Evolutionary conservation across 2,113 vertebrate species (phyloP).

Genomic region (Physeter macrocephalus): DNA sequence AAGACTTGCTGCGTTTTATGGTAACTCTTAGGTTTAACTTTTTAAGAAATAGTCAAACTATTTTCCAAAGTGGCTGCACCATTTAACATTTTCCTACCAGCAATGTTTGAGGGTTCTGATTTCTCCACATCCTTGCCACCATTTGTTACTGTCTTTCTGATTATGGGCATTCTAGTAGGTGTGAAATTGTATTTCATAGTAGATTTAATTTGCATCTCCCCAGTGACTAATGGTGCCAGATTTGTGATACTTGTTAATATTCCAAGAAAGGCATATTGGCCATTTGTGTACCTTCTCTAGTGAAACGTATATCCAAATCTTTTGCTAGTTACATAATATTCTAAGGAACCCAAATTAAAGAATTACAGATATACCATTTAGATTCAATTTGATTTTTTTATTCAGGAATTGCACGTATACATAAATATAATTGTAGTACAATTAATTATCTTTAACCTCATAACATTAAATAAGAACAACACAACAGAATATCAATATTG

Average conservation of each 20-base stretch:
- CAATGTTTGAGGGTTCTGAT: not conserved
- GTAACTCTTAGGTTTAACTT: not conserved
- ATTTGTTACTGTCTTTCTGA: not conserved
- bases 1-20: not conserved
- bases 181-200: not conserved
- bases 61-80: not conserved
- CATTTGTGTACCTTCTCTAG: not conserved
- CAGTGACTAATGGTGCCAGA: not conserved
- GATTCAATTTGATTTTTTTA: not conserved
- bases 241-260: not conserved
- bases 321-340: not conserved
- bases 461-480: not conserved
- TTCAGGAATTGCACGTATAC: not conserved
- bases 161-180: not conserved
- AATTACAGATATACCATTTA: not conserved
- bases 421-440: not conserved
- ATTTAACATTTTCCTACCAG: not conserved
- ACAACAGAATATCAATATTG: not conserved
- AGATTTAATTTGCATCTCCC: not conserved
- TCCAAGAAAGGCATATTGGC: not conserved
- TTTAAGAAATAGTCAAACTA: not conserved
- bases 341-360: slow-evolving; percentile 12
- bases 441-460: not conserved
- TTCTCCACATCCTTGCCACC: not conserved
- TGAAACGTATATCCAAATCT: not conserved